Percentiles rank a stretch among this genome's conserved stretches.
Evolutionary conservation across 2,797 vertebrate species (phyloP).

Genomic region (Tiaroga cobitis): DNA sequence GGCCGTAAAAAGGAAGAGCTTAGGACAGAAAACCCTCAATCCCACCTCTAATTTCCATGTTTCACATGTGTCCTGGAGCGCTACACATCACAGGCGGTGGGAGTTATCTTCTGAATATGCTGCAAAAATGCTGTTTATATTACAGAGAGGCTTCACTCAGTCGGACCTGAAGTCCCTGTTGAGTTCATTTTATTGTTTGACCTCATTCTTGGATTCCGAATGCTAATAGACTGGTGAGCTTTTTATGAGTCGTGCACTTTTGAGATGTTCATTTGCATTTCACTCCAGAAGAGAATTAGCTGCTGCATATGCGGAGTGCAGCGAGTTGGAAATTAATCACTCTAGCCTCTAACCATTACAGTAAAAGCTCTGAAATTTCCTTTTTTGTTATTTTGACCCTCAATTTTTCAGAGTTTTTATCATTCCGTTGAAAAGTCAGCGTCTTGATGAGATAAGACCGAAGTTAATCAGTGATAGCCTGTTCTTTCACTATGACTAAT

Average conservation of each 20-base stretch:
- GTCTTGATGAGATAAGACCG: neutral
- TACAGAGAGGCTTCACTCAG: slow-evolving; percentile 24
- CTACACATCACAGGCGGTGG: neutral
- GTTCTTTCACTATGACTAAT: slow-evolving; percentile 2
- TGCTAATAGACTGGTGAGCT: slow-evolving; percentile 36
- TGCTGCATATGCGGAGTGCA: slow-evolving; percentile 8
- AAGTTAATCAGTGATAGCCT: slow-evolving; percentile 9
- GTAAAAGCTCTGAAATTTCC: slow-evolving; percentile 31
- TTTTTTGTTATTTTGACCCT: slow-evolving; percentile 8
- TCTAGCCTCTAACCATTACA: slow-evolving; percentile 35
- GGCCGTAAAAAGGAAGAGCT: neutral
- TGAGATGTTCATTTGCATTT: slow-evolving; percentile 53
- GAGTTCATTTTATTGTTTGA: slow-evolving; percentile 46
- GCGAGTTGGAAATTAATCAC: slow-evolving; percentile 34
- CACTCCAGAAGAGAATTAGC: slow-evolving; percentile 38
- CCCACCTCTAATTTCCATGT: slow-evolving; percentile 43
- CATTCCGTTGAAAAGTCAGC: neutral
- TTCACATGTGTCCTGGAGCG: slow-evolving; percentile 15
- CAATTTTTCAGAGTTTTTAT: neutral
- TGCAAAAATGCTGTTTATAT: slow-evolving; percentile 35
- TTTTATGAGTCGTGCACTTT: slow-evolving; percentile 32
- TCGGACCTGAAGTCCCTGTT: slow-evolving; percentile 28
- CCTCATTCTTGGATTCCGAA: slow-evolving; percentile 40
- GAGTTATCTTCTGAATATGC: slow-evolving; percentile 13
- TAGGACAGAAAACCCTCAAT: slow-evolving; percentile 1